phyloP scores from a whole-genome alignment of 2,888 invertebrate species.

The Dynastes tityus region DNA sequence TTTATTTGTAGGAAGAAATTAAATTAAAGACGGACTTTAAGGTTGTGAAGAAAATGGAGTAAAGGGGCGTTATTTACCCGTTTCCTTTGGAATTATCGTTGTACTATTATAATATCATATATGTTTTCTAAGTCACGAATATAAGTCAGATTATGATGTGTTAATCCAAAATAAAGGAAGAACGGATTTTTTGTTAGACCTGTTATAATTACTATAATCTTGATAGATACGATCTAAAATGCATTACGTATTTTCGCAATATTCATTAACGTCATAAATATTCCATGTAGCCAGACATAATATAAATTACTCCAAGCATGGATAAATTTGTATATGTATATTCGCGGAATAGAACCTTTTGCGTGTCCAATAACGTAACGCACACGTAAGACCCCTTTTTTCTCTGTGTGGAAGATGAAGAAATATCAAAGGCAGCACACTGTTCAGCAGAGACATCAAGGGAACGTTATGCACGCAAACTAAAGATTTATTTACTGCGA shows the following conservation, averaged over 20 bases:
- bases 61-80: too few species aligned
- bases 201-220: conserved; percentile 5
- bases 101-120: too few species aligned
- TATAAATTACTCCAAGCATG: conserved; percentile 17
- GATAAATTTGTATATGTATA: conserved; percentile 14
- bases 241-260: neutral
- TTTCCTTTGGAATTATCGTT: too few species aligned
- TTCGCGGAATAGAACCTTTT: conserved; percentile 22
- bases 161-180: neutral
- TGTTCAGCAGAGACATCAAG: conserved; percentile 56
- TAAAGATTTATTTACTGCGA: conserved; percentile 60
- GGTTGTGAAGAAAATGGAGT: too few species aligned
- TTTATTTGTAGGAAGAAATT: too few species aligned
- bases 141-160: too few species aligned
- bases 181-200: neutral
- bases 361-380: conserved; percentile 46
- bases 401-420: conserved; percentile 47
- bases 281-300: neutral
- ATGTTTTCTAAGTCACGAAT: too few species aligned
- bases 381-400: conserved; percentile 31
- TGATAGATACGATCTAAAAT: neutral
- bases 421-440: conserved; percentile 51
- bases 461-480: conserved; percentile 56
- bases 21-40: too few species aligned
- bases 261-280: conserved; percentile 14